Evolutionary conservation across 2,797 vertebrate genomes (phyloP).

Genomic region (Simalia tracyae): DNA sequence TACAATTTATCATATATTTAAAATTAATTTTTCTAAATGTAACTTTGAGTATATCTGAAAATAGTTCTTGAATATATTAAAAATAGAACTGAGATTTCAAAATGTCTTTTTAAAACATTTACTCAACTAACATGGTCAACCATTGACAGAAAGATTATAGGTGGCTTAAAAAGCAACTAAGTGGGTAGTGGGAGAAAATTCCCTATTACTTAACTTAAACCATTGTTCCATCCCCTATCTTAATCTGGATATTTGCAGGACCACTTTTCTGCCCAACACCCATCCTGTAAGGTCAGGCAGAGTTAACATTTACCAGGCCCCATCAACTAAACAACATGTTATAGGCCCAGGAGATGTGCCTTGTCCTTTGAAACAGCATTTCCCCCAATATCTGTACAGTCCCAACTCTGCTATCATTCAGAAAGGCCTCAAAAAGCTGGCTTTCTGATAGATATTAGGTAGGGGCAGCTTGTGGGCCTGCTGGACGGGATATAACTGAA

Average conservation of each 20-base stretch:
- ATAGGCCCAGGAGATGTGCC: not conserved
- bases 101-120: not conserved
- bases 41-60: not conserved
- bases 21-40: not conserved
- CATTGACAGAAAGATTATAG: not conserved
- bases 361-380: not conserved
- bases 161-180: not conserved
- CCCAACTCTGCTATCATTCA: not conserved
- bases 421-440: not conserved
- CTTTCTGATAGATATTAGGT: not conserved
- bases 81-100: not conserved
- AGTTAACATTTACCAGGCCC: not conserved
- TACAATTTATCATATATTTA: not conserved
- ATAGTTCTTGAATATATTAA: not conserved
- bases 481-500: not conserved
- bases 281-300: not conserved
- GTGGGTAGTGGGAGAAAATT: not conserved
- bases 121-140: not conserved
- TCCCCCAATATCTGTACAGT: not conserved
- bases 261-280: not conserved
- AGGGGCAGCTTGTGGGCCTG: not conserved
- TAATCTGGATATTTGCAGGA: not conserved
- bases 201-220: not conserved
- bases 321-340: not conserved
- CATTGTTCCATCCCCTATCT: not conserved